Evolutionary conservation across 2,113 vertebrate genomes (phyloP).

Genomic region (Antechinus stuartii): DNA sequence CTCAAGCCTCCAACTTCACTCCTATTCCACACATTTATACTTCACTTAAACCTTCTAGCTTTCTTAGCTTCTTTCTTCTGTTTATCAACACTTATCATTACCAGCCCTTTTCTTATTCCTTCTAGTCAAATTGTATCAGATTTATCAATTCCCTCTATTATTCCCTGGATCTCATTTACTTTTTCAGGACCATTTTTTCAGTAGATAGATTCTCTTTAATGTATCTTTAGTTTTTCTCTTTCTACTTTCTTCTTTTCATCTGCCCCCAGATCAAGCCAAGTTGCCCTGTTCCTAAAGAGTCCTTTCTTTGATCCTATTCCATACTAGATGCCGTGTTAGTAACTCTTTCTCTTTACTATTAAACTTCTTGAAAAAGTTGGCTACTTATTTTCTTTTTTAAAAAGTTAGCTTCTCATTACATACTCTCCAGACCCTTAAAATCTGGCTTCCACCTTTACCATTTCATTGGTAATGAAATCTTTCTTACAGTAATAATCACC

Average conservation of each 20-base stretch:
- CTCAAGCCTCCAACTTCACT: neutral
- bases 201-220: neutral
- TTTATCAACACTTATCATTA: neutral
- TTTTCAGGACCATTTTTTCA: neutral
- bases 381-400: too few relatives aligned
- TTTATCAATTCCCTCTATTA: neutral
- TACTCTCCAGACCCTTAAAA: too few relatives aligned
- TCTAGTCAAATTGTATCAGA: neutral
- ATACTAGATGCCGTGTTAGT: neutral
- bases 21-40: neutral
- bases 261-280: neutral
- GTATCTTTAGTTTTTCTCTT: neutral
- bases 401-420: too few relatives aligned
- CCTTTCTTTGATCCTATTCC: neutral
- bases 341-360: neutral
- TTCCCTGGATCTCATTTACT: neutral
- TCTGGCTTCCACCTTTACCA: too few relatives aligned
- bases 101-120: neutral
- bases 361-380: too few relatives aligned
- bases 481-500: too few relatives aligned
- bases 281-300: neutral
- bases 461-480: too few relatives aligned
- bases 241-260: neutral
- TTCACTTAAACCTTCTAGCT: neutral
- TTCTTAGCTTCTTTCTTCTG: neutral